phyloP scores from a whole-genome alignment of 2,888 invertebrate genomes.

The Agriotes lineatus region DNA sequence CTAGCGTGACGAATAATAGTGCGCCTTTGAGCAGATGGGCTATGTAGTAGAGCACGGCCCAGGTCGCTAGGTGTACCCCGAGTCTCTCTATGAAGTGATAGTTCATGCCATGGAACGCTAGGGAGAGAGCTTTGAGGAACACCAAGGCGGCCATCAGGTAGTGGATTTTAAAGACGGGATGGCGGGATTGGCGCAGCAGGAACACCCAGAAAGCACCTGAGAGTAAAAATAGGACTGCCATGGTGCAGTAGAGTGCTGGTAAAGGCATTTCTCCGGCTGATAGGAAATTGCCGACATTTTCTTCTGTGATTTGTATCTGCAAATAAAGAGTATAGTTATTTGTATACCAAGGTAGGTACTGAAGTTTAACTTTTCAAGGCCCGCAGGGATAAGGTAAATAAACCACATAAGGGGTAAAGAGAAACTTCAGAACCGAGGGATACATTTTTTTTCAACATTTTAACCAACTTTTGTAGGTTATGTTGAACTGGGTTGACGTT shows the following conservation, averaged over 20 bases:
- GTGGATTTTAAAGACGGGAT: constrained; percentile 94
- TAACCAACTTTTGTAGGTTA: too few species aligned
- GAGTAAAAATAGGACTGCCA: constrained; percentile 89
- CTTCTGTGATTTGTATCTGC: constrained; percentile 89
- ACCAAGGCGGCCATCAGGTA: constrained; percentile 96
- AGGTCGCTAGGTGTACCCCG: constrained; percentile 95
- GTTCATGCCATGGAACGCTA: constrained; percentile 95
- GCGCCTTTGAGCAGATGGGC: constrained; percentile 86
- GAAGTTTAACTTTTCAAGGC: too few species aligned
- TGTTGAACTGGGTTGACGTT: too few species aligned
- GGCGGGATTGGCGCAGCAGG: constrained; percentile 77
- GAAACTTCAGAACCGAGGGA: too few species aligned
- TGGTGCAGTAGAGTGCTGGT: constrained; percentile 91
- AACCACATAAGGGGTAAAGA: too few species aligned
- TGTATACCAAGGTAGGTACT: too few species aligned
- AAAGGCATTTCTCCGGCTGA: constrained; percentile 98
- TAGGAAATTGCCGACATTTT: constrained; percentile 88
- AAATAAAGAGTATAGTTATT: too few species aligned
- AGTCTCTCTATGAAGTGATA: constrained; percentile 93
- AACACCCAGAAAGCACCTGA: constrained; percentile 95
- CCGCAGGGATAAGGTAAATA: too few species aligned
- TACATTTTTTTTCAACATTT: too few species aligned
- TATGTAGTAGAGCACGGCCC: constrained; percentile 97
- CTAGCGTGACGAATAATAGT: constrained; percentile 94
- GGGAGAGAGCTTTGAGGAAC: constrained; percentile 89